These are phyloP conservation scores for Rhizoglyphus robini DNA, from an alignment of 1,140 invertebrate species.

Conservation along the genomic window DNA sequence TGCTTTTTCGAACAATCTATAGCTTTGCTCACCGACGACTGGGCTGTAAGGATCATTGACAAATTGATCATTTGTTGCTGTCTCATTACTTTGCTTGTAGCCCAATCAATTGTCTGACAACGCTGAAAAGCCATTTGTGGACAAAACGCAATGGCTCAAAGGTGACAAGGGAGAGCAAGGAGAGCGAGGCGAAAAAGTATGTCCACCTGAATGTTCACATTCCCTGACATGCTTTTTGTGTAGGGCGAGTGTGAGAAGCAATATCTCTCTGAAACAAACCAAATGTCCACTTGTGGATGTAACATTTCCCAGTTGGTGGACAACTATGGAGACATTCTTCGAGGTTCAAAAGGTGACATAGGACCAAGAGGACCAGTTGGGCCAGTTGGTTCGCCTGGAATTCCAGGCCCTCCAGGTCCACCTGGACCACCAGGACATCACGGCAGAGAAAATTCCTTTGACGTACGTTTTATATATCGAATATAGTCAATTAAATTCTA, in stretches of 20 bases:
- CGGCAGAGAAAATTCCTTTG: conserved; percentile 15
- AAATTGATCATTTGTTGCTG: no score
- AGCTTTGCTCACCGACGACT: no score
- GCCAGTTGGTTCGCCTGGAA: conserved; percentile 18
- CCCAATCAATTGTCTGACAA: no score
- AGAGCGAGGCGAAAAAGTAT: conserved; percentile 24
- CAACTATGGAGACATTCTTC: background rate
- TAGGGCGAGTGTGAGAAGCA: background rate
- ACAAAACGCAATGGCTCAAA: conserved; percentile 11
- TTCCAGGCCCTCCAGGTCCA: conserved; percentile 22
- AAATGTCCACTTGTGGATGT: conserved; percentile 14
- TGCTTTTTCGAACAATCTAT: no score
- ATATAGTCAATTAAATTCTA: background rate
- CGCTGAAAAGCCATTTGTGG: background rate
- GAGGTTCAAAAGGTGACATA: conserved; percentile 21
- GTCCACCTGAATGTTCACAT: background rate
- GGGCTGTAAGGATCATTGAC: no score
- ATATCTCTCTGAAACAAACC: background rate
- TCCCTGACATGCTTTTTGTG: background rate
- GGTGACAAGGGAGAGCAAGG: conserved; percentile 23
- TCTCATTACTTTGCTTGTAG: background rate
- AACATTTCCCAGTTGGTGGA: conserved; percentile 8
- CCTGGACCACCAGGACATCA: conserved; percentile 19
- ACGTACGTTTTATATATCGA: conserved; percentile 13
- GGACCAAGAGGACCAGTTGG: conserved; percentile 22